Conservation (phyloP, 2,888 invertebrate species). For the Emmelina monodactyla region DNA sequence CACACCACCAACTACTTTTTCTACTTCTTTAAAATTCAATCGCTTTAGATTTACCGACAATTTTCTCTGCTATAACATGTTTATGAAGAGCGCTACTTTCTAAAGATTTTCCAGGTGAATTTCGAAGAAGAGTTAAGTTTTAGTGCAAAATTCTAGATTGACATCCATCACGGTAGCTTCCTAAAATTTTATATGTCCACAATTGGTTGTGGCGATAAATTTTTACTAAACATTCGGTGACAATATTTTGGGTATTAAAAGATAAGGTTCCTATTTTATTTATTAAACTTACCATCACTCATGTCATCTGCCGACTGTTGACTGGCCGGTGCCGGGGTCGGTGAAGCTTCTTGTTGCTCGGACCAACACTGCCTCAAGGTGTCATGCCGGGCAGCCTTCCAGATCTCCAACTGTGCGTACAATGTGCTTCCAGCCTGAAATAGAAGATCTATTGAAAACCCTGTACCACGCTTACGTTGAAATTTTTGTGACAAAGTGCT, state of each 20-base stretch:
- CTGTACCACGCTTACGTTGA: too few species aligned
- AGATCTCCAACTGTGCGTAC: constrained; percentile 88
- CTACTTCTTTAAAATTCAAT: not conserved
- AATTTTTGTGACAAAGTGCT: not conserved
- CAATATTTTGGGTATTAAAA: too few species aligned
- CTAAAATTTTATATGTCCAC: too few species aligned
- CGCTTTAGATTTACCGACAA: not conserved
- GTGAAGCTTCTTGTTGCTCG: constrained; percentile 48
- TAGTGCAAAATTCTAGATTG: too few species aligned
- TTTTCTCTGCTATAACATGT: too few species aligned
- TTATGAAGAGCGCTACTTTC: not conserved
- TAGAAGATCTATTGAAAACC: not conserved
- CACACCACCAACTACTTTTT: not conserved
- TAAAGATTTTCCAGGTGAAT: not conserved
- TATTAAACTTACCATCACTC: constrained; percentile 73
- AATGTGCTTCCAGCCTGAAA: constrained; percentile 82
- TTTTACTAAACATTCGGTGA: too few species aligned
- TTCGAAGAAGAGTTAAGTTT: too few species aligned
- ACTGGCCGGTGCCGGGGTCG: constrained; percentile 38
- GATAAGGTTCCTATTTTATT: too few species aligned
- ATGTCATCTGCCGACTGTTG: constrained; percentile 70
- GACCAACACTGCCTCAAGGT: constrained; percentile 56
- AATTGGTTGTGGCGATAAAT: too few species aligned
- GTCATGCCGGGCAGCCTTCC: constrained; percentile 81
- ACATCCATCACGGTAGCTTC: too few species aligned